Evolutionary conservation across 2,888 invertebrate genomes (phyloP).

Genomic region (Agrotis ipsilon): DNA sequence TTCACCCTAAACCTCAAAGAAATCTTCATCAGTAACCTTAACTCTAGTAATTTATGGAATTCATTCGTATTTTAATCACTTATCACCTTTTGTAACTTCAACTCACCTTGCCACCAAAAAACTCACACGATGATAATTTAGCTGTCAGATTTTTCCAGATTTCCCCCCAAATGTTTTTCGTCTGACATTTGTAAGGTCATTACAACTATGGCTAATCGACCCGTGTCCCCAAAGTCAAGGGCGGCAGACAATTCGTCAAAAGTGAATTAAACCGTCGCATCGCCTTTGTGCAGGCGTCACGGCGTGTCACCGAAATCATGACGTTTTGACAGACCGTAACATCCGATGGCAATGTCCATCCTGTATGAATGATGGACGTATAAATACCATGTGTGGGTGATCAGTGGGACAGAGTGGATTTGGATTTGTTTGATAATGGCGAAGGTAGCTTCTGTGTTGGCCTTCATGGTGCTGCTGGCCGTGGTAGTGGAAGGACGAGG

Average conservation of each 20-base stretch:
- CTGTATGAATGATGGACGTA: constrained; percentile 39
- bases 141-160: constrained; percentile 33
- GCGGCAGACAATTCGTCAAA: constrained; percentile 58
- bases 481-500: constrained; percentile 62
- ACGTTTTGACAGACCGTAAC: constrained; percentile 69
- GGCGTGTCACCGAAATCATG: constrained; percentile 68
- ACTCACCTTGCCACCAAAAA: constrained; percentile 1
- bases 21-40: neutral
- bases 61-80: neutral
- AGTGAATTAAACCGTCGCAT: constrained; percentile 62
- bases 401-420: constrained; percentile 35
- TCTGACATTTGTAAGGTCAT: constrained; percentile 54
- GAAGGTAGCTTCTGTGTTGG: constrained; percentile 53
- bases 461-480: constrained; percentile 58
- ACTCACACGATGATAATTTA: constrained; percentile 24
- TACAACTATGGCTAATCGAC: constrained; percentile 53
- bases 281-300: constrained; percentile 71
- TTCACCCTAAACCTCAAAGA: too few relatives aligned
- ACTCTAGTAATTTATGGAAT: neutral
- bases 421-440: constrained; percentile 49
- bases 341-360: constrained; percentile 65
- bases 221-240: constrained; percentile 69
- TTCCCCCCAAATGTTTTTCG: constrained; percentile 22
- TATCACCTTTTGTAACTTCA: neutral
- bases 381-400: constrained; percentile 49